Conservation (phyloP, 2,797 vertebrate species). For the Astyanax mexicanus region DNA sequence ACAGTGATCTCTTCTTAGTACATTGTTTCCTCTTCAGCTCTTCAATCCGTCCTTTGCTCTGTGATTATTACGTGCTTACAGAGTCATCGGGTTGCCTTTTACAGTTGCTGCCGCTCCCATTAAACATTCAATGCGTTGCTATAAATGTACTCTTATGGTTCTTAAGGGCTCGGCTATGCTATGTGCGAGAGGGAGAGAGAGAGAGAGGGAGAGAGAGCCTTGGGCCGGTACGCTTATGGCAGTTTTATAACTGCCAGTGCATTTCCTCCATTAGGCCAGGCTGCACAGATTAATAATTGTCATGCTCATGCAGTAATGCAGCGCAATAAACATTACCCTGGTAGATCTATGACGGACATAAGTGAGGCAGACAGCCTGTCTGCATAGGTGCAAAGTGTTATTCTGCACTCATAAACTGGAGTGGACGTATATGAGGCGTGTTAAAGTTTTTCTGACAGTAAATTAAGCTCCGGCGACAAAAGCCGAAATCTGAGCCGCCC, state of each 20-base stretch:
- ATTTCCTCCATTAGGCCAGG: conserved; percentile 53
- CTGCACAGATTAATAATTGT: conserved; percentile 42
- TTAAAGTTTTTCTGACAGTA: conserved; percentile 53
- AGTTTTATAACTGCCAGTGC: conserved; percentile 42
- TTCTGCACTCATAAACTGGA: conserved; percentile 47
- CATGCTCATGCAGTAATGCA: conserved; percentile 36
- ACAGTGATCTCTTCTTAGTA: not conserved
- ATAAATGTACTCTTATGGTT: conserved; percentile 33
- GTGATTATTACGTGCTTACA: not conserved
- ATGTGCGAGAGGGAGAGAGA: too few species aligned
- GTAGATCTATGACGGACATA: conserved; percentile 33
- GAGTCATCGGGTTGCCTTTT: not conserved
- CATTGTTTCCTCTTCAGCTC: not conserved
- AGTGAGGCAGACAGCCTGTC: conserved; percentile 35
- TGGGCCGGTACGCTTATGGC: conserved; percentile 37
- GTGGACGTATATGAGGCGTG: conserved; percentile 39
- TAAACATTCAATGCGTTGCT: conserved; percentile 23
- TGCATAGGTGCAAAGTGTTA: conserved; percentile 45
- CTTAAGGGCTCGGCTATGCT: conserved; percentile 37
- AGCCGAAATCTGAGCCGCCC: conserved; percentile 61
- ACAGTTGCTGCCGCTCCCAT: conserved; percentile 1
- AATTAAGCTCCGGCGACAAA: conserved; percentile 57
- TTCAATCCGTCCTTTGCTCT: not conserved
- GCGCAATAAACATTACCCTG: conserved; percentile 34
- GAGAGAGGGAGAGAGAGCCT: too few species aligned